Base-by-base conservation (phyloP, 2,113 vertebrate genomes). In the Hypocryptadius cinnamomeus region DNA sequence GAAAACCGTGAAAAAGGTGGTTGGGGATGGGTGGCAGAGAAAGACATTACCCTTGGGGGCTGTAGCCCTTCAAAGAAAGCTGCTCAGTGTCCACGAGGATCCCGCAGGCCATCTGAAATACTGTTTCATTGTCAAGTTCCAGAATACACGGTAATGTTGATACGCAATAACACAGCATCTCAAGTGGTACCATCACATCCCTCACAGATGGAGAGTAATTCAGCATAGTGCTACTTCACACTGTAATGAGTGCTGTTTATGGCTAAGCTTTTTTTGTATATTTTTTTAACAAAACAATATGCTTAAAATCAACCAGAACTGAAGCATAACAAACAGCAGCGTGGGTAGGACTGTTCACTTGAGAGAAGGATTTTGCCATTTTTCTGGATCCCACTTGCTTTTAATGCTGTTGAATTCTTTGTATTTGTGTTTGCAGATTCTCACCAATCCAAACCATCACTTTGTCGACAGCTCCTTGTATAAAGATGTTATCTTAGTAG, bases 391-490 rank as follows among this genome's bases (percentile, higher is more conserved):
- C 37, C 24, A 11, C 27, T 54, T 89, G 42, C 14, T 45, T 95
- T 74, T 82, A 90, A 92, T 23, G 6, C 48, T 51, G n/a, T 86
- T 1, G 35, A 39, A 56, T 72, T 81, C 69, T 96, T 94, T 92
- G 30, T 74, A 30, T 91, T 44, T 94, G 8, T 96, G 37, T 96
- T 97, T 96, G 47, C 97, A 99, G 99, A 99, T 99, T 96, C 96
- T 99, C 95, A 98, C 98, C 66, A 99, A 99, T 91, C 98, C 99
- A 48, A 97, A 87, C 37, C 97, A 99, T 94, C 98, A 97, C 51
- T 99, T 99, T 97, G 97, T 98, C 9, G 98, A 98, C 37, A 99
- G 98, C 90, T 98, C 98, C 9, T 98, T 99, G 87, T 99, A 99
- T 95, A 99, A 98, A 98, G 98, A 99, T 77, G 97, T 99, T 80